Percentiles rank a stretch among this genome's conserved stretches.
Evolutionary conservation across 2,797 vertebrate genomes (phyloP).

Genomic region (Harpagifer antarcticus): DNA sequence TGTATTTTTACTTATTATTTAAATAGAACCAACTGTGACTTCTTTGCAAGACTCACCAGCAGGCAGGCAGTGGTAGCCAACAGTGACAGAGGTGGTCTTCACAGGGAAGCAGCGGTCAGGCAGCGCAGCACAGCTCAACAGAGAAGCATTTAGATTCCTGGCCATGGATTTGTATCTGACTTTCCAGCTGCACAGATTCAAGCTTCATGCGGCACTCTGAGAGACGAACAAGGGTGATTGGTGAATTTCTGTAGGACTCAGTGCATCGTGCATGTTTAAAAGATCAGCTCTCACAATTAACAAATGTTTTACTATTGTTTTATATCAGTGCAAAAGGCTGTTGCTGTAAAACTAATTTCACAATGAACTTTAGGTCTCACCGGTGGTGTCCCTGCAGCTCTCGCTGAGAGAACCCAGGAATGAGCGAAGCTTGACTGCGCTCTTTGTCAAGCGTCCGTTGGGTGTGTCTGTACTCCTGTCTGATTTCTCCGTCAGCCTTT

Average conservation of each 20-base stretch:
- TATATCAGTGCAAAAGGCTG: no score
- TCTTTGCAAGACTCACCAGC: conserved; percentile 68
- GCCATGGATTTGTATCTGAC: conserved; percentile 62
- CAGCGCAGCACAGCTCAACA: conserved; percentile 83
- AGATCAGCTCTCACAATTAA: neutral
- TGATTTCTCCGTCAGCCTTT: conserved; percentile 85
- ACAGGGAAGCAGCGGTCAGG: conserved; percentile 75
- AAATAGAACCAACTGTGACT: neutral
- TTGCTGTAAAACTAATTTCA: no score
- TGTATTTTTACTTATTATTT: no score
- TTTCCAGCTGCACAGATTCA: conserved; percentile 81
- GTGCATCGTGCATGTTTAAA: neutral
- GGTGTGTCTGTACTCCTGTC: conserved; percentile 84
- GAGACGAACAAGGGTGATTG: conserved; percentile 7
- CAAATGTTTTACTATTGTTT: neutral
- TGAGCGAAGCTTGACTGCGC: conserved; percentile 82
- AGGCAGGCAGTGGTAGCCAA: conserved; percentile 83
- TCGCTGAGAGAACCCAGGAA: conserved; percentile 86
- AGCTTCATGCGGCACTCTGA: conserved; percentile 80
- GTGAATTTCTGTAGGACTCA: no score
- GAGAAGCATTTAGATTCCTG: conserved; percentile 83
- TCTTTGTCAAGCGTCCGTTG: conserved; percentile 76
- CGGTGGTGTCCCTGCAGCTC: conserved; percentile 77
- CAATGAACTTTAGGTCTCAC: conserved; percentile 55
- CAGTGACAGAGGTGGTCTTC: conserved; percentile 68